Evolutionary conservation across 1,140 invertebrate genomes (phyloP).

Genomic region (Listronotus oregonensis): DNA sequence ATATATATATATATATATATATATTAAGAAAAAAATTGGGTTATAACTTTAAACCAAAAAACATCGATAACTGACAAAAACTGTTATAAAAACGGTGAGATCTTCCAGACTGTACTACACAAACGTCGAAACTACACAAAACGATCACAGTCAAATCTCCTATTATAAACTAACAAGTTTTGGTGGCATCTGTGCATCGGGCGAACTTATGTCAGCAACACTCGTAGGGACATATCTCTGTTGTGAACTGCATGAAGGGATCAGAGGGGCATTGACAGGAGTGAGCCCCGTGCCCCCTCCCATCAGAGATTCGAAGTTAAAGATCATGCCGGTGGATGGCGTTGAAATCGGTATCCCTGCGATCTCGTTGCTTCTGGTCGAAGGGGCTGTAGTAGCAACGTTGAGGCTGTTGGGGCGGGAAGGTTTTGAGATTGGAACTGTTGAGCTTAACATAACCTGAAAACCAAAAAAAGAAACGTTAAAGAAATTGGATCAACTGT

Average conservation of each 20-base stretch:
- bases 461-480: slow-evolving; percentile 10
- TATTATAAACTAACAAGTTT: slow-evolving; percentile 77
- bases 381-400: slow-evolving; percentile 52
- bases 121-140: background rate
- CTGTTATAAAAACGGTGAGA: too few relatives aligned
- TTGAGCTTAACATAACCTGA: slow-evolving; percentile 52
- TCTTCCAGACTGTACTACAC: too few relatives aligned
- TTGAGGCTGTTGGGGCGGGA: slow-evolving; percentile 71
- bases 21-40: too few relatives aligned
- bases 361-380: slow-evolving; percentile 51
- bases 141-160: slow-evolving; percentile 2
- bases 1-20: too few relatives aligned
- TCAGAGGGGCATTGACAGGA: slow-evolving; percentile 73
- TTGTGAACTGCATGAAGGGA: slow-evolving; percentile 71
- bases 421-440: slow-evolving; percentile 60
- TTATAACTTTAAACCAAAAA: too few relatives aligned
- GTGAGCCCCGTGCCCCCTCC: slow-evolving; percentile 90
- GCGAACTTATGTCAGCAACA: slow-evolving; percentile 67
- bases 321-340: slow-evolving; percentile 82
- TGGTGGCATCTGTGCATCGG: slow-evolving; percentile 69
- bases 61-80: too few relatives aligned
- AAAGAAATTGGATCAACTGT: background rate
- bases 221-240: slow-evolving; percentile 65
- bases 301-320: slow-evolving; percentile 92
- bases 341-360: slow-evolving; percentile 83